Conservation (phyloP, 2,888 invertebrate genomes). For the Lingula anatina region DNA sequence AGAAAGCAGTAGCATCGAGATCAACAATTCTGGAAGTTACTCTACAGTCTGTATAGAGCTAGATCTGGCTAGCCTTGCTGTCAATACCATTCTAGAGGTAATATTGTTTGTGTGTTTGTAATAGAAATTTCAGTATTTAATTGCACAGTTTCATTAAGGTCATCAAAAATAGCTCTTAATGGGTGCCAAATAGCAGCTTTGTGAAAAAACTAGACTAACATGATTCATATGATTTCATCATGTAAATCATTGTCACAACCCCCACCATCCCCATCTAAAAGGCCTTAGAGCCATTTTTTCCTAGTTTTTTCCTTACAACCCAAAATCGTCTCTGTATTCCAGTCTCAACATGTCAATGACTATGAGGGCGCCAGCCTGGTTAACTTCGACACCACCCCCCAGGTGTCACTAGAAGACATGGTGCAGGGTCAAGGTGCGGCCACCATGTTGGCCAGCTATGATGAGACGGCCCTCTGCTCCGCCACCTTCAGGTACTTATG, state of each 20-base stretch:
- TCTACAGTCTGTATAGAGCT: conserved; percentile 80
- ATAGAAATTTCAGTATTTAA: too few species aligned
- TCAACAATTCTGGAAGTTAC: conserved; percentile 64
- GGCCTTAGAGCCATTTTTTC: too few species aligned
- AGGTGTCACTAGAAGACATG: conserved; percentile 65
- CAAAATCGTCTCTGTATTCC: too few species aligned
- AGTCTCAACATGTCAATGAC: conserved; percentile 76
- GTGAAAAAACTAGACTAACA: too few species aligned
- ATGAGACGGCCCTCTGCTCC: conserved; percentile 84
- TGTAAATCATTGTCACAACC: too few species aligned
- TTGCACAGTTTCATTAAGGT: too few species aligned
- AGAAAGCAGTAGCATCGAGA: conserved; percentile 34
- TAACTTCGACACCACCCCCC: conserved; percentile 66
- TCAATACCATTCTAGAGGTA: conserved; percentile 82
- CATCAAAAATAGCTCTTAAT: too few species aligned
- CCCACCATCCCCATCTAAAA: too few species aligned
- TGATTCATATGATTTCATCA: too few species aligned
- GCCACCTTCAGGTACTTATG: conserved; percentile 72
- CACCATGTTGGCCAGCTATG: conserved; percentile 66
- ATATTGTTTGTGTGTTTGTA: too few species aligned
- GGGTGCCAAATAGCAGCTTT: too few species aligned
- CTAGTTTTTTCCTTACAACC: too few species aligned
- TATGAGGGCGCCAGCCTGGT: conserved; percentile 76
- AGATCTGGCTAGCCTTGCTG: conserved; percentile 84
- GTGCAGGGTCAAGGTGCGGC: conserved; percentile 56